These are phyloP conservation scores for Phoronis australis DNA, from an alignment of 2,888 invertebrate species.

Conservation along the genomic window DNA sequence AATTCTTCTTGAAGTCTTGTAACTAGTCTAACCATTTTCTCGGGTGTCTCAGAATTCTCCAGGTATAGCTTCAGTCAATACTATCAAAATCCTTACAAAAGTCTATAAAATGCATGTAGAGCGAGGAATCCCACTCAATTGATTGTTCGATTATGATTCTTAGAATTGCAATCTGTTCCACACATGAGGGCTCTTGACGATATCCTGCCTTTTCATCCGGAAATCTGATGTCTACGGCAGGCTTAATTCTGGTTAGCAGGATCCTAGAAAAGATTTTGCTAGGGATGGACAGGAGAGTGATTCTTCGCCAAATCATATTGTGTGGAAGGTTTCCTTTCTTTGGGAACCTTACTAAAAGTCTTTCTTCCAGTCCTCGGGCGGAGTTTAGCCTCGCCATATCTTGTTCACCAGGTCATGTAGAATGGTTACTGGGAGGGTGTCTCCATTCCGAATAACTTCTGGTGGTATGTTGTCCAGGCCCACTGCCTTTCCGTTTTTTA, in stretches of 20 bases:
- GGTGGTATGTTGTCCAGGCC: constrained; percentile 10
- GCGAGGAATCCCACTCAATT: too few species aligned
- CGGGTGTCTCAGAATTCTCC: too few species aligned
- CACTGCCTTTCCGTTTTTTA: constrained; percentile 14
- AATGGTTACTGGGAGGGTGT: neutral
- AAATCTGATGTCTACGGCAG: constrained; percentile 7
- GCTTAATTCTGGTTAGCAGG: constrained; percentile 11
- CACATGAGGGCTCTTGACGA: constrained; percentile 6
- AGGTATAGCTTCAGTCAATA: too few species aligned
- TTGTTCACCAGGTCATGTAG: neutral
- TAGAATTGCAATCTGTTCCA: constrained; percentile 8
- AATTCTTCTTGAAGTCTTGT: too few species aligned
- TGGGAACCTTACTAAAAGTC: constrained; percentile 5
- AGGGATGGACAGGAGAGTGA: constrained; percentile 12
- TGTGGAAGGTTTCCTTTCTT: constrained; percentile 13
- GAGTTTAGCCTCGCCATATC: too few species aligned
- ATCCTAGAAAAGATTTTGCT: constrained; percentile 10
- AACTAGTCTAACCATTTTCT: too few species aligned
- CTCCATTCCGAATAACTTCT: constrained; percentile 5
- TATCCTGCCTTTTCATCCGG: constrained; percentile 13
- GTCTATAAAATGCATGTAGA: too few species aligned
- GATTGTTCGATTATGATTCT: too few species aligned
- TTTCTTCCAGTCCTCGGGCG: too few species aligned
- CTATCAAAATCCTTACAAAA: too few species aligned
- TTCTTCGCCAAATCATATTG: constrained; percentile 7